These are phyloP conservation scores for Passer domesticus DNA, from an alignment of 2,113 vertebrate species.

Conservation along the genomic window DNA sequence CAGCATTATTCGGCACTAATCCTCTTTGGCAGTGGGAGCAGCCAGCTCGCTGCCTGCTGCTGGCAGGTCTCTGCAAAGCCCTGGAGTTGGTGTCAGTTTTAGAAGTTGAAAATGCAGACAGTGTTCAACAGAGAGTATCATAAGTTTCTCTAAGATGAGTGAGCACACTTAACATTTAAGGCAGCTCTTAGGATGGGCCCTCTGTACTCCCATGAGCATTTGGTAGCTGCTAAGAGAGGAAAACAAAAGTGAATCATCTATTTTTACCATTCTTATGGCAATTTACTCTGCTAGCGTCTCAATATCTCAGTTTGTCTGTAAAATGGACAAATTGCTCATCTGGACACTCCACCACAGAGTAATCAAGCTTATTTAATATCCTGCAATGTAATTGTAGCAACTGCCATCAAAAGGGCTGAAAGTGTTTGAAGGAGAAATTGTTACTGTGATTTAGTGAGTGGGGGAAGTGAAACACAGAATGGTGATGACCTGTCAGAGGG, in stretches of 20 bases:
- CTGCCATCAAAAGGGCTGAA: neutral
- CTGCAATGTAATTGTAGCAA: neutral
- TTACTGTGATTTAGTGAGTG: neutral
- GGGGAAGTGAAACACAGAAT: neutral
- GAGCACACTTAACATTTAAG: neutral
- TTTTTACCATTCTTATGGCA: neutral
- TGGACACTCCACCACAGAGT: neutral
- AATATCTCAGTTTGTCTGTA: neutral
- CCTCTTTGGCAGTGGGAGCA: constrained; percentile 22
- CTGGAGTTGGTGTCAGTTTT: neutral
- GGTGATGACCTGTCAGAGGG: neutral
- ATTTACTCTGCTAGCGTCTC: neutral
- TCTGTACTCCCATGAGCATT: neutral
- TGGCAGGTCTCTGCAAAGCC: neutral
- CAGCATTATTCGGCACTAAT: neutral
- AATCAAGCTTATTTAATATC: neutral
- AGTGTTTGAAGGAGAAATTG: neutral
- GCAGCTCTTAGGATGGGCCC: neutral
- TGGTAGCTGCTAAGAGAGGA: neutral
- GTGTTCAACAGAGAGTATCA: neutral
- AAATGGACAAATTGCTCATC: neutral
- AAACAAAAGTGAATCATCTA: neutral
- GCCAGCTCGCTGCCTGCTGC: neutral
- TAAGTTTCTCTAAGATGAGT: neutral
- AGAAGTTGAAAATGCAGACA: neutral